Percentiles rank a stretch among this genome's conserved stretches.
These are phyloP conservation scores for Mesochorus sp. DNA, from an alignment of 2,888 invertebrate species.

Conservation along the genomic window DNA sequence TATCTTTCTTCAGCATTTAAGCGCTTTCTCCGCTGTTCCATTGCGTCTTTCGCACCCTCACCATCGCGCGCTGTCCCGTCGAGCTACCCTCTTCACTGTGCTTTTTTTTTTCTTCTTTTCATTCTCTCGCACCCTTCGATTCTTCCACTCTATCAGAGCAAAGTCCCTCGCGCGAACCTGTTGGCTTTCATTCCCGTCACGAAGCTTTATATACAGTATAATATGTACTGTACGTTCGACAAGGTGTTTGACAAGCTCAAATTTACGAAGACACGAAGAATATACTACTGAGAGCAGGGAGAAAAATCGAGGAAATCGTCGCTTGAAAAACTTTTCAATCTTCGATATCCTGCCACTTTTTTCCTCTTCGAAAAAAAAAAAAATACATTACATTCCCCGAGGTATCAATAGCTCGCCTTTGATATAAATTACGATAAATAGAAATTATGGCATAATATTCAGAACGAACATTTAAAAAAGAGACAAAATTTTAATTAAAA, in stretches of 20 bases:
- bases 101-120: conserved; percentile 39
- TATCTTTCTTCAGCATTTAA: conserved; percentile 16
- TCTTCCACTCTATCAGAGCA: conserved; percentile 43
- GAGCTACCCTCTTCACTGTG: conserved; percentile 32
- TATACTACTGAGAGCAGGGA: too few species aligned
- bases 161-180: conserved; percentile 35
- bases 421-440: too few species aligned
- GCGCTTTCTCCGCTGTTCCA: conserved; percentile 23
- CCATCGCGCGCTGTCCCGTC: conserved; percentile 22
- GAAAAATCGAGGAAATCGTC: not conserved
- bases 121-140: conserved; percentile 47
- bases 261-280: conserved; percentile 18
- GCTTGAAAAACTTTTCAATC: conserved; percentile 36
- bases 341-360: not conserved
- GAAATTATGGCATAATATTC: too few species aligned
- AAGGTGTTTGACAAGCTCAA: conserved; percentile 38
- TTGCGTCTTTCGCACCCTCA: conserved; percentile 31
- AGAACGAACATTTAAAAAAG: not conserved
- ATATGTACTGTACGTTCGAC: not conserved
- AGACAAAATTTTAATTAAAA: too few species aligned
- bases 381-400: too few species aligned
- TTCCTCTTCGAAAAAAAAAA: too few species aligned
- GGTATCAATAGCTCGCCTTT: too few species aligned
- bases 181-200: conserved; percentile 50
- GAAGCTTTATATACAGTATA: conserved; percentile 28